These are phyloP conservation scores for Drosophila histrio DNA, from an alignment of 2,888 invertebrate species.

Conservation along the genomic window DNA sequence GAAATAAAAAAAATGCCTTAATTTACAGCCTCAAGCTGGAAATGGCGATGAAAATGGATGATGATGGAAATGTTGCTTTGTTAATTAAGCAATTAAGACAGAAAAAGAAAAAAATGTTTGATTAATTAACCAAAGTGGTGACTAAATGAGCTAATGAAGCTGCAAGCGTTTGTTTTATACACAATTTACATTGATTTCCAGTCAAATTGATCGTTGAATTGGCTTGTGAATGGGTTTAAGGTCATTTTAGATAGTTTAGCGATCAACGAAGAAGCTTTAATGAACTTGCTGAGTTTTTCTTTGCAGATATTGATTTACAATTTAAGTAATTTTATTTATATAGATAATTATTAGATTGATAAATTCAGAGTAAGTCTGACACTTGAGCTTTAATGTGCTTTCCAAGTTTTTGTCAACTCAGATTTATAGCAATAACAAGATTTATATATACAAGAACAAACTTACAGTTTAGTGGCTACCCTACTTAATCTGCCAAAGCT, in stretches of 20 bases:
- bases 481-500: neutral
- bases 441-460: no score
- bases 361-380: neutral
- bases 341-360: neutral
- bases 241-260: constrained; percentile 28
- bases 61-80: constrained; percentile 25
- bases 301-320: neutral
- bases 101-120: constrained; percentile 60
- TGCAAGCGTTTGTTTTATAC: constrained; percentile 24
- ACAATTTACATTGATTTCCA: constrained; percentile 57
- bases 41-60: constrained; percentile 31
- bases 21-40: constrained; percentile 6
- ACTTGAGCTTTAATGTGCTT: neutral
- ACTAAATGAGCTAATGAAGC: constrained; percentile 53
- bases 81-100: constrained; percentile 67
- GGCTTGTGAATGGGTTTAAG: constrained; percentile 44
- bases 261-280: constrained; percentile 1
- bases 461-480: neutral
- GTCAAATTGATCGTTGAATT: constrained; percentile 5
- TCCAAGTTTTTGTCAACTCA: neutral
- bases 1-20: constrained; percentile 19
- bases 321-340: neutral
- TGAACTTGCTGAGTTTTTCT: neutral
- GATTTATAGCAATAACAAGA: neutral
- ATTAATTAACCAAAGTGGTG: constrained; percentile 56